phyloP scores from a whole-genome alignment of 2,797 vertebrate species.

The Pampus argenteus region DNA sequence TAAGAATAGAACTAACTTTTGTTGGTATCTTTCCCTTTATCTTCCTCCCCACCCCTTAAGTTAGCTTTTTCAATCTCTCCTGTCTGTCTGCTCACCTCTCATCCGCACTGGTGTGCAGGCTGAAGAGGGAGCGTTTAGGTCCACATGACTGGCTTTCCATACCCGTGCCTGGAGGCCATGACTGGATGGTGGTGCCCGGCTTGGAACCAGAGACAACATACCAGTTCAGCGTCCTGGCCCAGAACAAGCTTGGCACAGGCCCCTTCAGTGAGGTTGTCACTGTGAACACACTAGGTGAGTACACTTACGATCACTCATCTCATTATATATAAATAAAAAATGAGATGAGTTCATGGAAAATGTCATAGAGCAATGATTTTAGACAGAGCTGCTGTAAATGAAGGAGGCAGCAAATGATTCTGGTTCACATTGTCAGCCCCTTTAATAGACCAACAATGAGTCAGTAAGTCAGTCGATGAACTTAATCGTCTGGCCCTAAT shows the following conservation, averaged over 20 bases:
- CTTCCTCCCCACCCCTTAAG: background rate
- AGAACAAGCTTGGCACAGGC: conserved; percentile 96
- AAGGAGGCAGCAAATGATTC: background rate
- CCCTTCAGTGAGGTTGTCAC: conserved; percentile 97
- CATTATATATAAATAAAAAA: background rate
- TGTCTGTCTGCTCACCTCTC: conserved; percentile 36
- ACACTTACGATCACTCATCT: background rate
- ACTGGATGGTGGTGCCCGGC: conserved; percentile 88
- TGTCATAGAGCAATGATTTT: background rate
- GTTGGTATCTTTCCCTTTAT: background rate
- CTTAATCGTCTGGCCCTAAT: background rate
- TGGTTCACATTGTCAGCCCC: background rate
- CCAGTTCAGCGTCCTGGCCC: conserved; percentile 96
- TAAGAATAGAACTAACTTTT: background rate
- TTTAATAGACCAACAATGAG: background rate
- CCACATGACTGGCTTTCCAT: conserved; percentile 94
- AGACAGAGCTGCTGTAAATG: conserved; percentile 15
- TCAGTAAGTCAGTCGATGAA: background rate
- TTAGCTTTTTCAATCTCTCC: background rate
- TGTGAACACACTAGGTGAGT: conserved; percentile 89
- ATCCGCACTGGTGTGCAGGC: conserved; percentile 77
- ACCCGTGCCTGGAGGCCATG: conserved; percentile 86
- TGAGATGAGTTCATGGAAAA: background rate
- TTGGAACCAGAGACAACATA: conserved; percentile 91
- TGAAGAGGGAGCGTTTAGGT: conserved; percentile 88